These are phyloP conservation scores for Eurypyga helias DNA, from an alignment of 2,113 vertebrate species.

Conservation along the genomic window DNA sequence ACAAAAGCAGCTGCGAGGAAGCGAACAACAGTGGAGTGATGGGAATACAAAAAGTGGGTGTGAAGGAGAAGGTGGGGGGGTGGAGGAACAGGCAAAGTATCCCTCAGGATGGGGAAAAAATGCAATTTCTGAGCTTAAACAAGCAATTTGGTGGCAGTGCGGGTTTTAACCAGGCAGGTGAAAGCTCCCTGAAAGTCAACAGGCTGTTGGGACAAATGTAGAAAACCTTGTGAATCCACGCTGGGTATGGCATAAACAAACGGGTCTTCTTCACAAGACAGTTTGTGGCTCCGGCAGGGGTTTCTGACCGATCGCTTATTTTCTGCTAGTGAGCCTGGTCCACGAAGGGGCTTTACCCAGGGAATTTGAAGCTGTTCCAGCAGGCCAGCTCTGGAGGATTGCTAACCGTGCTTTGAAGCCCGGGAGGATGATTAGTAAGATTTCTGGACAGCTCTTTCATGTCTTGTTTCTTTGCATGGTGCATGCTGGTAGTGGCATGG, in stretches of 20 bases:
- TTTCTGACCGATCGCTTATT: neutral
- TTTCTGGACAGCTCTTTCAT: neutral
- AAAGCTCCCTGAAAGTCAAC: neutral
- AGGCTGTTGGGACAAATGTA: neutral
- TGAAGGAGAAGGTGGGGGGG: neutral
- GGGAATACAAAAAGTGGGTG: neutral
- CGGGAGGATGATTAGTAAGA: neutral
- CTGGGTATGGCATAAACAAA: neutral
- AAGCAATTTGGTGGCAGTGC: neutral
- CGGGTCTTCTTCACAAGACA: neutral
- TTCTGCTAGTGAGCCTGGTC: neutral
- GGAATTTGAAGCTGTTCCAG: neutral
- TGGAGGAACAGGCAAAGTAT: neutral
- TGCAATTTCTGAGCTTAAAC: neutral
- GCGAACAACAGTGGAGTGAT: neutral
- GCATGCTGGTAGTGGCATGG: neutral
- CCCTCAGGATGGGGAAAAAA: neutral
- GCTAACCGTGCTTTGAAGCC: neutral
- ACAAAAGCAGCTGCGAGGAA: neutral
- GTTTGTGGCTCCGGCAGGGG: neutral
- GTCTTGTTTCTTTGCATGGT: neutral
- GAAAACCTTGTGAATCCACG: fast-evolving
- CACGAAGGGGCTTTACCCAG: neutral
- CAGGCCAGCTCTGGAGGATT: neutral
- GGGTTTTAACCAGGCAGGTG: neutral